Evolutionary conservation across 2,113 vertebrate species (phyloP).

Genomic region (Clinocottus analis): DNA sequence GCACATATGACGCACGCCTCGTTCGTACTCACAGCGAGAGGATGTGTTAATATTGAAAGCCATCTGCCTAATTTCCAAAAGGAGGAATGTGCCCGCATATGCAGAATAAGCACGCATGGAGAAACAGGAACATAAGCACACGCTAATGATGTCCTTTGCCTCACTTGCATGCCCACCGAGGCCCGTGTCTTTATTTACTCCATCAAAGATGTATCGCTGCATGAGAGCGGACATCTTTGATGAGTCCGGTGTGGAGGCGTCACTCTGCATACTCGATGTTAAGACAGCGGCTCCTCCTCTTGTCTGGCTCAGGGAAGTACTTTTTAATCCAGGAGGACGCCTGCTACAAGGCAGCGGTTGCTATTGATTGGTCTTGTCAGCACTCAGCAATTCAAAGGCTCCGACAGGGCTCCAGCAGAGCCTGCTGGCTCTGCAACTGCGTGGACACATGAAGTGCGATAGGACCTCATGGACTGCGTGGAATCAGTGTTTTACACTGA

Average conservation of each 20-base stretch:
- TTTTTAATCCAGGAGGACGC: not conserved
- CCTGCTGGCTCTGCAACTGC: constrained; percentile 8
- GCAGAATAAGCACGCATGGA: constrained; percentile 26
- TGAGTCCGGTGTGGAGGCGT: not conserved
- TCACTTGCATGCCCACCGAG: not conserved
- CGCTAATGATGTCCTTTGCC: constrained; percentile 17
- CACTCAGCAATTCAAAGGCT: constrained; percentile 12
- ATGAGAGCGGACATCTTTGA: constrained; percentile 13
- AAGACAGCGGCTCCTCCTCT: constrained; percentile 5
- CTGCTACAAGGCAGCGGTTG: not conserved
- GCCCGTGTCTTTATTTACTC: constrained; percentile 24
- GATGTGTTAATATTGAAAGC: constrained; percentile 51
- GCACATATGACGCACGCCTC: not conserved
- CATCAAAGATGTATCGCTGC: constrained; percentile 41
- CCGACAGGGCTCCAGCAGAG: not conserved
- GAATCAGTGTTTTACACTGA: not conserved
- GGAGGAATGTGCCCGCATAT: constrained; percentile 38
- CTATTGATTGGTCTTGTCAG: constrained; percentile 23
- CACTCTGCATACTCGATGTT: not conserved
- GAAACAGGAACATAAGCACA: constrained; percentile 23
- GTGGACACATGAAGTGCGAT: not conserved
- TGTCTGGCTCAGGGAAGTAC: not conserved
- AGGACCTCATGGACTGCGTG: not conserved
- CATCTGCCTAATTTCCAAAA: constrained; percentile 39
- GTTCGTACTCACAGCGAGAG: not conserved